Evolutionary conservation across 2,113 vertebrate genomes (phyloP).

Genomic region (Scortum barcoo): DNA sequence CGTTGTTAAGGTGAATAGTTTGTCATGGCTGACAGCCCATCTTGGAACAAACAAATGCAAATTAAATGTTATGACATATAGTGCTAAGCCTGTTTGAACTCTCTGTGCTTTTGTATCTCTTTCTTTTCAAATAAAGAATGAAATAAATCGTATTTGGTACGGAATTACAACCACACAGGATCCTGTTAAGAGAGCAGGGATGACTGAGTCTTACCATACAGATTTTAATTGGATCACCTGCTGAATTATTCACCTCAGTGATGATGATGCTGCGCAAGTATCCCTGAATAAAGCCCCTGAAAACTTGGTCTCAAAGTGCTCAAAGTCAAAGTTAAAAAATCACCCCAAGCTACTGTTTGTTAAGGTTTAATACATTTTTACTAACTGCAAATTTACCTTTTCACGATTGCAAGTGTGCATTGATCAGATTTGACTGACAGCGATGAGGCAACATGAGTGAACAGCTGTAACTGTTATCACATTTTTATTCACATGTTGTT

Average conservation of each 20-base stretch:
- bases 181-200: background rate
- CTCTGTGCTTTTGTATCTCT: background rate
- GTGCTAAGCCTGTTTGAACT: background rate
- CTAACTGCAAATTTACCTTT: no score
- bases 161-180: background rate
- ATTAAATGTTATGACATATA: background rate
- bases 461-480: background rate
- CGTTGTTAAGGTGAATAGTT: conserved; percentile 19
- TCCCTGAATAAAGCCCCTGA: background rate
- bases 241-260: background rate
- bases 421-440: background rate
- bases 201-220: background rate
- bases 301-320: background rate
- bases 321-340: background rate
- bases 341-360: background rate
- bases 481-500: no score
- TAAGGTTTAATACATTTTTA: background rate
- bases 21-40: conserved; percentile 1
- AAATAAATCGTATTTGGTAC: background rate
- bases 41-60: background rate
- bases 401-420: background rate
- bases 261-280: no score
- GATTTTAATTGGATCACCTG: background rate
- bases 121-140: background rate
- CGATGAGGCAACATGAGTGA: background rate